These are phyloP conservation scores for Orchestes rusci DNA, from an alignment of 2,888 invertebrate species.

Conservation along the genomic window DNA sequence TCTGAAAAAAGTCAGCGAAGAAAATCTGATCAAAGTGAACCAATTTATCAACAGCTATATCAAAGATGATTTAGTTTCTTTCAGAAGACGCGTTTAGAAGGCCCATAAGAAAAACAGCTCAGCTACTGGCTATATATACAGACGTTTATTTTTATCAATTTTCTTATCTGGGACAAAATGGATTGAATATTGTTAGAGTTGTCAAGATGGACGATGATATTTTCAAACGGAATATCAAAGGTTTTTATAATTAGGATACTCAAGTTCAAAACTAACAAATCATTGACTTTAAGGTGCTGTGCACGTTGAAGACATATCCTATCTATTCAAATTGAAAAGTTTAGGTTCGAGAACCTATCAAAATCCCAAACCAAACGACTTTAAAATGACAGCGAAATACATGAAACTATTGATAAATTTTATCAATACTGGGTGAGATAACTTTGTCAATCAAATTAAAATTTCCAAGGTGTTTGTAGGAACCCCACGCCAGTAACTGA, in stretches of 20 bases:
- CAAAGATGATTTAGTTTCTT: constrained; percentile 38
- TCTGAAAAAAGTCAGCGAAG: constrained; percentile 14
- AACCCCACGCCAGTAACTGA: constrained; percentile 27
- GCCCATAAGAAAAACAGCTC: constrained; percentile 43
- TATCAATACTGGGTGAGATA: constrained; percentile 26
- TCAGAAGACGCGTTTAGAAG: constrained; percentile 43
- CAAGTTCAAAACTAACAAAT: no score
- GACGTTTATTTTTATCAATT: constrained; percentile 28
- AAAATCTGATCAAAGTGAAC: constrained; percentile 22
- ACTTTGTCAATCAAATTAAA: background rate
- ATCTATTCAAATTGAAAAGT: constrained; percentile 18
- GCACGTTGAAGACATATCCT: constrained; percentile 28
- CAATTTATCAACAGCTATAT: background rate
- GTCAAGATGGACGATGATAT: no score
- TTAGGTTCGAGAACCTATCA: no score
- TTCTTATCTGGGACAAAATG: constrained; percentile 26
- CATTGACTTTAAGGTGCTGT: constrained; percentile 23
- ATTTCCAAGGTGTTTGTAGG: constrained; percentile 15
- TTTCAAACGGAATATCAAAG: no score
- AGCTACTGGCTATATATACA: constrained; percentile 41
- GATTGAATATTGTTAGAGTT: no score
- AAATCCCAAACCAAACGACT: constrained; percentile 3
- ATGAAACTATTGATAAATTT: constrained; percentile 29
- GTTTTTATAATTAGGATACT: no score
- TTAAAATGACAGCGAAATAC: constrained; percentile 20